phyloP scores from a whole-genome alignment of 2,888 invertebrate genomes.

The Drosophila acutilabella region DNA sequence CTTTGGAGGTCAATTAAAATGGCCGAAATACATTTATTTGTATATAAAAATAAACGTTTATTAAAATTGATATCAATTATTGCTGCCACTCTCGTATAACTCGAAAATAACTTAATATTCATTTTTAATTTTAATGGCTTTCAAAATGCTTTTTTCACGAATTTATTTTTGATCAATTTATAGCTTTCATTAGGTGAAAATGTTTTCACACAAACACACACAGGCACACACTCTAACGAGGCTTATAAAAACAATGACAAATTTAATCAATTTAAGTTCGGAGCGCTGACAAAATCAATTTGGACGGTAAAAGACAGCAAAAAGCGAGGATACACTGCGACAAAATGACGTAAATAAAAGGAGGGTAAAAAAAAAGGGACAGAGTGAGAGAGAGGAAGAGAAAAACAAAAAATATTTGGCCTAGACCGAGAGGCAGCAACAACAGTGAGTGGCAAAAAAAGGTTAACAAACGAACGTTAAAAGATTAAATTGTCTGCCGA shows the following conservation, averaged over 20 bases:
- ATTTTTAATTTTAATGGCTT: conserved; percentile 16
- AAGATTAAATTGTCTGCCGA: conserved; percentile 76
- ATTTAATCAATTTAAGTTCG: conserved; percentile 65
- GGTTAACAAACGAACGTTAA: conserved; percentile 75
- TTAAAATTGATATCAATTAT: background rate
- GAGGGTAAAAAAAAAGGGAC: conserved; percentile 13
- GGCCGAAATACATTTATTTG: background rate
- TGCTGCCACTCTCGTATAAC: background rate
- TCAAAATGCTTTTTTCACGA: conserved; percentile 7
- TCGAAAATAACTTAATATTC: background rate
- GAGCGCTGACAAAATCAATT: conserved; percentile 67
- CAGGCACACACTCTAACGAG: conserved; percentile 10
- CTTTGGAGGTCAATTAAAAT: conserved; percentile 3
- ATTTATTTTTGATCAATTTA: conserved; percentile 39
- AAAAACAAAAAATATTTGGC: conserved; percentile 63
- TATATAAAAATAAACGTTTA: background rate
- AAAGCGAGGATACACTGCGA: conserved; percentile 35
- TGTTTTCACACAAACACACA: background rate
- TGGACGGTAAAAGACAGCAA: conserved; percentile 45
- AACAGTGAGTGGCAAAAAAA: conserved; percentile 33
- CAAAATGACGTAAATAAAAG: conserved; percentile 50
- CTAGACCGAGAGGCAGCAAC: conserved; percentile 44
- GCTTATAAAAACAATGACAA: conserved; percentile 58
- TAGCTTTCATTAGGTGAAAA: conserved; percentile 51
- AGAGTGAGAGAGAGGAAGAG: background rate